Base-by-base conservation (phyloP, 2,113 vertebrate genomes). In the Ameiurus melas region DNA sequence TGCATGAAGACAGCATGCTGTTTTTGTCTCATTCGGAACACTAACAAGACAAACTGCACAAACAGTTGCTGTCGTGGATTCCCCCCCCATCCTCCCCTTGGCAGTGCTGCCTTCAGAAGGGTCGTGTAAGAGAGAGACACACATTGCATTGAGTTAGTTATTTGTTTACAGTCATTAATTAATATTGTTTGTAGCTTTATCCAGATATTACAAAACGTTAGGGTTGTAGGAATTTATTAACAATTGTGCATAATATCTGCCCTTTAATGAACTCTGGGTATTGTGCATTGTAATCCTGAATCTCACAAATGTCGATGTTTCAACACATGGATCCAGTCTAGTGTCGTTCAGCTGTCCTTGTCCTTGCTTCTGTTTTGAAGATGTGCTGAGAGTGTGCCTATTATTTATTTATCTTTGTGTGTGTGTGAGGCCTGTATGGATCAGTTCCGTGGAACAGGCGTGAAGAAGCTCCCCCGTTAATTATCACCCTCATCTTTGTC, bases 371-470 rank as follows among this genome's bases (percentile, higher is more conserved):
- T 20, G 3, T 55, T 27, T n/a, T 66, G 57, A 60, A 9, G 16
- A 33, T 68, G 55, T 70, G 22, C 47, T 27, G 22, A 27, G 30
- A 13, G 20, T 5, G 16, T 5, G 9, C 39, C 68, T 60, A 25
- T 60, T 39, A 4, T 39, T 0, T 39, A 4, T 43, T 36, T 36
- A 36, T 36, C 2, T 36, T 4, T 43, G 36, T 39, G 36, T 39
- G 36, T 43, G 39, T 89, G 88, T 86, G 70, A 55, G 71, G 73
- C 78, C 64, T 90, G 58, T 17, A 30, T 27, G 30, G 83, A 71
- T 81, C 39, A 57, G 36, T 81, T 53, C 53, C 39, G 17, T 30
- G 4, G 25, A 83, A 39, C 81, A 84, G 85, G 85, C 71, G 17
- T 71, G 89, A 64, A 39, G 20, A 77, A 87, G 36, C 71, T 66